phyloP scores from a whole-genome alignment of 1,140 invertebrate species.

The Drosophila tsacasi region DNA sequence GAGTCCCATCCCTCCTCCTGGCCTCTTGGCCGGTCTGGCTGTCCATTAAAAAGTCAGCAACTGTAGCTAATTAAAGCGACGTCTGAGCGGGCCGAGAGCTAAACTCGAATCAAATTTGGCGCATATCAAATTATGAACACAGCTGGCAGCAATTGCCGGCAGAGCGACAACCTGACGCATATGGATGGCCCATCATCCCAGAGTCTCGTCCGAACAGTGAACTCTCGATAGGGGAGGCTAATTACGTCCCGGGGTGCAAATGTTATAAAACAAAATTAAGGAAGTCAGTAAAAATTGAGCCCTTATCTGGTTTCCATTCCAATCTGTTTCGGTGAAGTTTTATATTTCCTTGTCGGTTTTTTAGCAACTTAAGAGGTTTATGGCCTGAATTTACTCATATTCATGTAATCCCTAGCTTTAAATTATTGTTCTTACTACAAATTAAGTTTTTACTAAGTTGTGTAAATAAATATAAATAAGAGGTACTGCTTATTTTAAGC shows the following conservation, averaged over 20 bases:
- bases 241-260: slow-evolving; percentile 1
- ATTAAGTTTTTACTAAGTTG: background rate
- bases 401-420: too few relatives aligned
- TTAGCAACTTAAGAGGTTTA: background rate
- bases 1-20: slow-evolving; percentile 16
- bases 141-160: slow-evolving; percentile 76
- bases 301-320: background rate
- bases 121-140: slow-evolving; percentile 80
- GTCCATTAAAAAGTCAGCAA: slow-evolving; percentile 81
- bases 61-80: slow-evolving; percentile 78
- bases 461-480: too few relatives aligned
- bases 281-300: background rate
- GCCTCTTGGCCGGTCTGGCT: slow-evolving; percentile 44
- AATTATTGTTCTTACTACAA: background rate
- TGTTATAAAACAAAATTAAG: slow-evolving; percentile 6
- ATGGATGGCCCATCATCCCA: slow-evolving; percentile 53
- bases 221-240: slow-evolving; percentile 5
- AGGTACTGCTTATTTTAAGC: too few relatives aligned
- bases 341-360: background rate
- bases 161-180: slow-evolving; percentile 66
- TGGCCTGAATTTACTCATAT: background rate
- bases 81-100: slow-evolving; percentile 46
- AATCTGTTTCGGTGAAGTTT: background rate
- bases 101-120: slow-evolving; percentile 80
- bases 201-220: slow-evolving; percentile 3